These are phyloP conservation scores for Platysteira castanea DNA, from an alignment of 2,113 vertebrate species.

Conservation along the genomic window DNA sequence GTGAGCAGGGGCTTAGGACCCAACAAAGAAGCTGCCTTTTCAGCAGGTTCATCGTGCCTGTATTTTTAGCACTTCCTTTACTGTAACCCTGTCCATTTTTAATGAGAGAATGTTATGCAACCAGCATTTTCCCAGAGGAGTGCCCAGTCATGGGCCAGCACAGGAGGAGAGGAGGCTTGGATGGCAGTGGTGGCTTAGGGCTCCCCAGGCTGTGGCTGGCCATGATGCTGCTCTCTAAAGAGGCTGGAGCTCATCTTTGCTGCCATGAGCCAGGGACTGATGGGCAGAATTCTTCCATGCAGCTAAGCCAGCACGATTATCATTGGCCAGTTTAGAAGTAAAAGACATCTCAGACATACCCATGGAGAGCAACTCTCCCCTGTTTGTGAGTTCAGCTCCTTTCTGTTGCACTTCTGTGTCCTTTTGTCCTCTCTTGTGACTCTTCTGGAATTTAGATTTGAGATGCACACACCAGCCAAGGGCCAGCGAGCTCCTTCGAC, in stretches of 20 bases:
- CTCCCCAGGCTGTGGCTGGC: not conserved
- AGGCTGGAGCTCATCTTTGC: not conserved
- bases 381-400: not conserved
- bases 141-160: accelerated
- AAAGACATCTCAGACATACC: not conserved
- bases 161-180: not conserved
- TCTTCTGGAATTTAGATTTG: not conserved
- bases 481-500: not conserved
- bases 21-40: not conserved
- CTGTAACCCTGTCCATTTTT: not conserved
- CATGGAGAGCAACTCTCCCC: not conserved
- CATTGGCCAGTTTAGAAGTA: not conserved
- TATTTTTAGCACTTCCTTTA: not conserved
- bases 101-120: not conserved
- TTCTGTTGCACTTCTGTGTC: not conserved
- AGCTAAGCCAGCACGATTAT: not conserved
- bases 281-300: not conserved
- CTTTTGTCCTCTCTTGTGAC: not conserved
- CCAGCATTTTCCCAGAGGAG: accelerated
- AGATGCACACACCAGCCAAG: not conserved
- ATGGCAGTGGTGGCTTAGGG: not conserved
- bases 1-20: not conserved
- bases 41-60: not conserved
- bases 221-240: not conserved
- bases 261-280: not conserved